These are phyloP conservation scores for Ichneumoninae sp. DNA, from an alignment of 2,888 invertebrate genomes.

Conservation along the genomic window DNA sequence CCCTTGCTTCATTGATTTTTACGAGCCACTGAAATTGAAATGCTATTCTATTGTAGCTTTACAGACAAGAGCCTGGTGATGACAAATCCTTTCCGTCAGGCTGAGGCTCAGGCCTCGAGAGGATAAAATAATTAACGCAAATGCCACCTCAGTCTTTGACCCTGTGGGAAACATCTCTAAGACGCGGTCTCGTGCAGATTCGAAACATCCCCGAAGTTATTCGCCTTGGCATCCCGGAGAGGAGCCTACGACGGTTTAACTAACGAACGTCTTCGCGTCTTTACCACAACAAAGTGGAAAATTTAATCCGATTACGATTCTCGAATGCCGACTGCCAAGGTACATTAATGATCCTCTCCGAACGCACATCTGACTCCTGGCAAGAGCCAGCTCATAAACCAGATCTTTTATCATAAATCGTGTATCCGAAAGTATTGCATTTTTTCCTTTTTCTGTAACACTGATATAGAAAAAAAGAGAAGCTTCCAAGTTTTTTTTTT, in stretches of 20 bases:
- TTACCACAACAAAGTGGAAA: slow-evolving; percentile 78
- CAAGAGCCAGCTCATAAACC: too few relatives aligned
- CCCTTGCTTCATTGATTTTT: background rate
- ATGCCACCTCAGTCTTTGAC: slow-evolving; percentile 42
- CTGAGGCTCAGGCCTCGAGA: background rate
- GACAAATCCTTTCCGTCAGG: slow-evolving; percentile 2
- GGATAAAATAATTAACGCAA: slow-evolving; percentile 47
- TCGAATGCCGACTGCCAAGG: background rate
- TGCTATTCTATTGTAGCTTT: background rate
- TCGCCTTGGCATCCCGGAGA: slow-evolving; percentile 39
- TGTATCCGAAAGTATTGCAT: background rate
- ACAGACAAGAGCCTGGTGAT: background rate
- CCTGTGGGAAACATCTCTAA: slow-evolving; percentile 45
- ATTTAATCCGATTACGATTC: slow-evolving; percentile 75
- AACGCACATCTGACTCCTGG: background rate
- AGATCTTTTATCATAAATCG: background rate
- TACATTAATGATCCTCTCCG: background rate
- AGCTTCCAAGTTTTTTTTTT: background rate
- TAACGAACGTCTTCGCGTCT: slow-evolving; percentile 79
- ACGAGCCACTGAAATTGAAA: background rate
- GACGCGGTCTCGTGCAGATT: slow-evolving; percentile 38
- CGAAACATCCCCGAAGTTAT: slow-evolving; percentile 23
- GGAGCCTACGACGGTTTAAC: slow-evolving; percentile 73
- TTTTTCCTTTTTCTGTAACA: too few relatives aligned
- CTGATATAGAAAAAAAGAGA: background rate